Evolutionary conservation across 2,113 vertebrate species (phyloP), one percentile per base, ranked within the genome.

Genomic region (Camelus bactrianus): DNA sequence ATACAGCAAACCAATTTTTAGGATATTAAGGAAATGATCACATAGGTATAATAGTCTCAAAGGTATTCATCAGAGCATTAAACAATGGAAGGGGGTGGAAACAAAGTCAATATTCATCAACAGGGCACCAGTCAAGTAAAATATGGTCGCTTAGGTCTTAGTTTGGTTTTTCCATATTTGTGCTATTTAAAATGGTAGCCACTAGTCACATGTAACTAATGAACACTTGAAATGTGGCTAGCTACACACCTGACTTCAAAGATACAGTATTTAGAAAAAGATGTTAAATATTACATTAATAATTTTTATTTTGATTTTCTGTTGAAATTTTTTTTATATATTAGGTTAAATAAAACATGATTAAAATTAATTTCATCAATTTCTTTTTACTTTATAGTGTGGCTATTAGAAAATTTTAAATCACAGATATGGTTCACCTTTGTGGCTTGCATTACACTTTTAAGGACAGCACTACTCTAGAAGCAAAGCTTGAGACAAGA

Each of bases 31-130:
- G 60, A 95, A 91, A 89, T 84, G 64, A 91, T 82, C 42, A 80
- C 26, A 87, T 69, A 93, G 62, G 10, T 67, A 92, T 52, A 83
- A 79, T 17, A 79, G 12, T 9, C 12, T 26, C 35, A 42, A 81
- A 42, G 22, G 56, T 77, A 77, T 89, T 73, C 16, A 77, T 80
- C 54, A 94, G 13, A 50, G 6, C 15, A 96, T 79, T 79, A 62
- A 94, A 75, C 20, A 70, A 35, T 76, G 20, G 13, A 79, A 83
- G 24, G 15, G 7, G 20, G 90, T 91, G 65, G 35, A 80, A 95
- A 94, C 46, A 91, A 88, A 88, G 42, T 56, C 58, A 83, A 80
- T 81, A 46, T 28, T 91, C 54, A 96, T 95, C 30, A 97, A 67
- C 54, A 91, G 58, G 52, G 7, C 26, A 88, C 9, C 17, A 73